Conservation (phyloP, 2,113 vertebrate species). For the Melanerpes formicivorus region DNA sequence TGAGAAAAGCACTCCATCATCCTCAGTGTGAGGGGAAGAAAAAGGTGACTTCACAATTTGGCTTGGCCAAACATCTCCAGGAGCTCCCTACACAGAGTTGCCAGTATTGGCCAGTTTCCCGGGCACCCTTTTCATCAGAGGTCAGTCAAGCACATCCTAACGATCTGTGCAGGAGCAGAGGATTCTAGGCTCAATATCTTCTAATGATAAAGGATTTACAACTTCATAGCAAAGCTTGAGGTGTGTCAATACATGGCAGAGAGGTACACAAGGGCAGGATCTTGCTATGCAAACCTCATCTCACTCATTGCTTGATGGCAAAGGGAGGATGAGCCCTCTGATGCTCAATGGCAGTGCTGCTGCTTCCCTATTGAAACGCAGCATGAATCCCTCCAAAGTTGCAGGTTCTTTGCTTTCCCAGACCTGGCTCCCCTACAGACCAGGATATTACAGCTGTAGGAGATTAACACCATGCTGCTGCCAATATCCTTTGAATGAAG, state of each 20-base stretch:
- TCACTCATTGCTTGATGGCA: not conserved
- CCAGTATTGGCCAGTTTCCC: rapidly evolving
- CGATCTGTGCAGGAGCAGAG: rapidly evolving
- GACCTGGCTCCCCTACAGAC: not conserved
- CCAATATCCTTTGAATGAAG: not conserved
- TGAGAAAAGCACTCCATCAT: not conserved
- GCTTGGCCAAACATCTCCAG: not conserved
- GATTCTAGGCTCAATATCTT: not conserved
- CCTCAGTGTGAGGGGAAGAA: not conserved
- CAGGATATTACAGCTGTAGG: not conserved
- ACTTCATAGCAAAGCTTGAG: not conserved
- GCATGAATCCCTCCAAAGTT: not conserved
- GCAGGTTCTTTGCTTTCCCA: not conserved
- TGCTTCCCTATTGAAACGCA: not conserved
- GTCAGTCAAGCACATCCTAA: not conserved
- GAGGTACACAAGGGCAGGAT: not conserved
- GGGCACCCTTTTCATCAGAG: not conserved
- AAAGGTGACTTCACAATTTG: not conserved
- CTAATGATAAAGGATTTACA: not conserved
- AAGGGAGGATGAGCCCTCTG: not conserved
- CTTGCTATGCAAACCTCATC: not conserved
- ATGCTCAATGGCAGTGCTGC: not conserved
- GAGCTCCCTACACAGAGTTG: not conserved
- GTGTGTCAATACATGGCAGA: not conserved
- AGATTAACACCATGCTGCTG: not conserved